These are phyloP conservation scores for Catocala nupta DNA, from an alignment of 2,888 invertebrate genomes.

Conservation along the genomic window DNA sequence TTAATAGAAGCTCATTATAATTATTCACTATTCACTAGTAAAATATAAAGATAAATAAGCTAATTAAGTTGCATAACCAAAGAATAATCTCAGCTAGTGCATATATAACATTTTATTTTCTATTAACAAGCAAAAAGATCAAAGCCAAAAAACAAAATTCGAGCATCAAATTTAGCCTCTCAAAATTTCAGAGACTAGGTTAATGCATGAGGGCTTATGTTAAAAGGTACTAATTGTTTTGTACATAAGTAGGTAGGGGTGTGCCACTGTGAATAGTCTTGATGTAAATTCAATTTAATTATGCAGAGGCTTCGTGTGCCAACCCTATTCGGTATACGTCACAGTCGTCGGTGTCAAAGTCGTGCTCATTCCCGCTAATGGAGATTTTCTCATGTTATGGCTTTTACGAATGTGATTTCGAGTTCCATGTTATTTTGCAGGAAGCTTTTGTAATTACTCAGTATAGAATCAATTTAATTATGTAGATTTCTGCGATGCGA, in stretches of 20 bases:
- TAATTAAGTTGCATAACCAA: no score
- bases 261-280: conserved; percentile 44
- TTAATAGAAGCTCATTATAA: no score
- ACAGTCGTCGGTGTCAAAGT: conserved; percentile 32
- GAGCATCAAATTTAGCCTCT: conserved; percentile 13
- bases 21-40: no score
- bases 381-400: conserved; percentile 25
- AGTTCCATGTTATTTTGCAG: conserved; percentile 1
- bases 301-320: conserved; percentile 54
- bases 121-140: no score
- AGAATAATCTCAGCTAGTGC: no score
- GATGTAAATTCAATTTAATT: conserved; percentile 65
- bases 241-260: conserved; percentile 44
- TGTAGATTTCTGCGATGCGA: no score
- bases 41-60: no score
- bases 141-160: neutral
- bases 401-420: conserved; percentile 6
- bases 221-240: conserved; percentile 50
- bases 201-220: conserved; percentile 38
- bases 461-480: neutral
- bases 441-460: conserved; percentile 2
- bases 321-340: conserved; percentile 31
- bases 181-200: conserved; percentile 1
- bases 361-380: conserved; percentile 37
- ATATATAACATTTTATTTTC: no score